phyloP scores from a whole-genome alignment of 2,113 vertebrate genomes.

The Rostratula benghalensis region DNA sequence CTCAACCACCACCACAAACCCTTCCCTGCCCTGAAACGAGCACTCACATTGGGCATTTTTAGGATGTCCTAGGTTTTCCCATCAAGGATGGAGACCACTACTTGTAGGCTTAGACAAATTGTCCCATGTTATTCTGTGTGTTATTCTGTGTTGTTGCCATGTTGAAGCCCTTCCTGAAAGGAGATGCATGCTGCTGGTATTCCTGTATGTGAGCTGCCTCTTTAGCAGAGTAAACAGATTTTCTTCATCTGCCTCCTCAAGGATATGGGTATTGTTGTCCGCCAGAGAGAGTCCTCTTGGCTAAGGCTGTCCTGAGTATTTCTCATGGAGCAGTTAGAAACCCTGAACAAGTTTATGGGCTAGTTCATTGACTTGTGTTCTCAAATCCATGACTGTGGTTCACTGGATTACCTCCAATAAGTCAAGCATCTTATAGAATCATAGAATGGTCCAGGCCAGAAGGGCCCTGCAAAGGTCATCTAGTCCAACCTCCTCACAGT shows the following conservation, averaged over 20 bases:
- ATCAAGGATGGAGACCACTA: background rate
- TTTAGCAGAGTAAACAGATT: background rate
- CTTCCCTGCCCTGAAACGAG: background rate
- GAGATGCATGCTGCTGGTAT: accelerated
- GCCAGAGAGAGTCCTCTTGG: background rate
- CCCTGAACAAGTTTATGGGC: background rate
- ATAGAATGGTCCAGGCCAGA: too few species aligned
- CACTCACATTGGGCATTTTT: accelerated
- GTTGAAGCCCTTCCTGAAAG: background rate
- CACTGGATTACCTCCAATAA: background rate
- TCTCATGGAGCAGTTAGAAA: background rate
- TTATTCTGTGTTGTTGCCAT: background rate
- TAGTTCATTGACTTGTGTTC: background rate
- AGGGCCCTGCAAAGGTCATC: too few species aligned
- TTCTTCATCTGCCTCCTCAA: background rate
- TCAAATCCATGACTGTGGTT: background rate
- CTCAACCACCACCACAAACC: background rate
- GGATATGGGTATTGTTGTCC: background rate
- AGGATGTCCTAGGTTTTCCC: background rate
- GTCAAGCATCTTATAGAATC: background rate
- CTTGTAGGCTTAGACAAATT: background rate
- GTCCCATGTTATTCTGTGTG: accelerated
- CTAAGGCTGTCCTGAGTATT: background rate
- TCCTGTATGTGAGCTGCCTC: background rate
- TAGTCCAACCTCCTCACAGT: too few species aligned